Base-by-base conservation (phyloP, 64 coral and sea anemone genomes). In the Astreopora myriophthalma region DNA sequence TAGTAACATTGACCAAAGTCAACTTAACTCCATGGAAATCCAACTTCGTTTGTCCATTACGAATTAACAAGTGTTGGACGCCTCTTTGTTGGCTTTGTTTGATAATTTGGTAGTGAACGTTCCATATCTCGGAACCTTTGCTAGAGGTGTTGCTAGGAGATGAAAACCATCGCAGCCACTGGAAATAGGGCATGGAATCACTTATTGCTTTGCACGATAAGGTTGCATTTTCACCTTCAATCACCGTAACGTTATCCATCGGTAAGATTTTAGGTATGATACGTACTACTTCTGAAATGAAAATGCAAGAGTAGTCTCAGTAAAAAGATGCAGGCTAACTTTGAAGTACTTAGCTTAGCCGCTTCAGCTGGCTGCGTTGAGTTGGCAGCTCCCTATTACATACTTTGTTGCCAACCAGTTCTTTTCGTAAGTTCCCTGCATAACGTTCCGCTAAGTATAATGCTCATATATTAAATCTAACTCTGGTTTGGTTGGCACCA, bases 171-270 rank as follows among this genome's bases (percentile, higher is more conserved):
- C 88, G 73, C 10, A 99, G 10, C 97, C 97, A 99, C 74, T 95
- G 97, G 84, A 99, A 99, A 64, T 99, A 94, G 19, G 97, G 97
- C 90, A 95, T 87, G 5, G 93, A 86, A 42, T 99, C 97, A 42
- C 94, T 95, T 5, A 95, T 22, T 3, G 94, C 94, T 35, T 64
- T 84, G 64, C 97, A 99, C 31, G 34, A 30, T 0, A 99, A 70
- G 0, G 90, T 99, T 2, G 69, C 94, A 83, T 99, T 95, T 26
- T 95, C 32, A 44, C 97, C 97, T n/a, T 67, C 64, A 38, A 22
- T 37, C 10, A 77, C 91, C 0, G 97, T 99, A 1, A 75, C 86
- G 13, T 99, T 99, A 2, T 8, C 69, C 31, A 99, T 99, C 0
- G 28, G 24, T 16, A 90, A 74, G 10, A 99, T 29, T 2, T 91